Base-by-base conservation (phyloP, 2,113 vertebrate species). In the Oryzias woworae region DNA sequence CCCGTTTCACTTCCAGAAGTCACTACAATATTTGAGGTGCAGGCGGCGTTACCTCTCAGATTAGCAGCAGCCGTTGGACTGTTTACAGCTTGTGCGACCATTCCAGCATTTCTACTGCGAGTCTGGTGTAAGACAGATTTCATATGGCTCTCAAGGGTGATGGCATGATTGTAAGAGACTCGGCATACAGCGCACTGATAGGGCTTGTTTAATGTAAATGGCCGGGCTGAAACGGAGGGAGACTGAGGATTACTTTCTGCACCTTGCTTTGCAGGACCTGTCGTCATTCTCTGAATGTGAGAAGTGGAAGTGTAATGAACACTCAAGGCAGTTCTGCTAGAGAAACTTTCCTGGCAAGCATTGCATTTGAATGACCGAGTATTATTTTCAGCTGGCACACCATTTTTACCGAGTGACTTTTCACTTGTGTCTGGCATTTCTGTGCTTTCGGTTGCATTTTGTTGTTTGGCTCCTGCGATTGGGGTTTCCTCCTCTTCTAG, bases 161-260 rank as follows among this genome's bases (percentile, higher is more conserved):
- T 95, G 86, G 94, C 94, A 80, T 96, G 94, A 87, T 96, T 96
- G 87, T 96, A 96, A 31, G 95, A 96, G 64, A 97, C 94, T 5
- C 93, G 88, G 88, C 94, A 97, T 24, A 94, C 81, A 0, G 93
- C 91, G 83, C 95, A 97, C 85, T 95, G 94, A 78, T 95, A 96
- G 55, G 95, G 95, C 81, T 95, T 96, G 86, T 93, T 94, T 42
- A 90, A 88, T 62, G 89, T 53, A 60, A 82, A 92, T 41, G 90
- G 90, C 62, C 64, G 79, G 50, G 53, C 69, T 31, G 63, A 83
- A 31, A 72, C 58, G 5, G 58, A 62, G 42, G 1, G 58, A 31
- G 53, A 14, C 16, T 68, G 73, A 24, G 60, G 41, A 50, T 86
- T 81, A 18, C 28, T 68, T 54, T 91, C 89, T 8, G 71, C 72